Base-by-base conservation (phyloP, 2,888 invertebrate genomes). In the Perithous albicinctus region DNA sequence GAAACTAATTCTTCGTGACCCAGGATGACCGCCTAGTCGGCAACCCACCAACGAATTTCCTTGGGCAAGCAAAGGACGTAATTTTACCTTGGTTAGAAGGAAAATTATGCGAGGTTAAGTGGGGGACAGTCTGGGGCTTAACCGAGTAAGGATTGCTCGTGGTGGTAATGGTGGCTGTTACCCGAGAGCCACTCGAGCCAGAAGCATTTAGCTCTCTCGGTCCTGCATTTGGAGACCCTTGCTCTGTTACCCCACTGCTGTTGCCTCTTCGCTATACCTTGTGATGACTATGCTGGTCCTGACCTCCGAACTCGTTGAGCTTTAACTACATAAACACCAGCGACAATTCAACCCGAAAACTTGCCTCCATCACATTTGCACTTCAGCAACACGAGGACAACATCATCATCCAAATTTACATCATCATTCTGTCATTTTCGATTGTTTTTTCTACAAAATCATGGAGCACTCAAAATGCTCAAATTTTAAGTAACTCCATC, bases 101-200 rank as follows among this genome's bases (percentile, higher is more conserved):
- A 89, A 90, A 90, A 90, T 90, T 90, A 90, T 89, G 88, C 89
- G 86, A 89, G 89, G 89, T 90, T 89, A 89, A 90, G 89, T 87
- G 85, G 85, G 79, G 87, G 87, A 90, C 88, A 87, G 88, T 86
- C 85, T 82, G 85, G 70, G 85, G 87, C 87, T 90, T 90, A 90
- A 90, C 84, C 87, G 90, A 89, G 89, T 87, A 87, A 89, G 84
- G 86, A 74, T 75, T 76, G 82, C 81, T 20, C 64, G 66, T 67
- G 43, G 63, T 82, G 67, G 38, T 26, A 64, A 75, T 35, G 85
- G 73, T 75, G n/a, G 41, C 41, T 54, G 46, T 46, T 46, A 61
- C 35, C 48, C 67, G 67, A 78, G 70, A 75, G 66, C 83, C 85
- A 86, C 85, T 86, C 82, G 81, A 85, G 84, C 85, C 85, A 79